These are phyloP conservation scores for Galagoides demidoff DNA, from an alignment of 2,797 vertebrate species.

Conservation along the genomic window DNA sequence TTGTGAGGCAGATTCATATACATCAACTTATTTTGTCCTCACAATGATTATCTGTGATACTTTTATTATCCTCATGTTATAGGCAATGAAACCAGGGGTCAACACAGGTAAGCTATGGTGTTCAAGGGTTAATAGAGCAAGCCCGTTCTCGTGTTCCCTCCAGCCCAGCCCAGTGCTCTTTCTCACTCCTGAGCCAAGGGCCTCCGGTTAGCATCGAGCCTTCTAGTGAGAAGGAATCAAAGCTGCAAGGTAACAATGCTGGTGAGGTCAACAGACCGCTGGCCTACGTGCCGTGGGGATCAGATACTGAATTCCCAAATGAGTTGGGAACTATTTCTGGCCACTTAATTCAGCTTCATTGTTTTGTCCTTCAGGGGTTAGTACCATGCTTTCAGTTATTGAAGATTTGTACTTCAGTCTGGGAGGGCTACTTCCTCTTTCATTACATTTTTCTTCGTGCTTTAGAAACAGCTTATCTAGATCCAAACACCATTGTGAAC, in stretches of 20 bases:
- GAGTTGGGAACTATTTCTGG: not conserved
- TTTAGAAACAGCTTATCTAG: not conserved
- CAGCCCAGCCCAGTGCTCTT: not conserved
- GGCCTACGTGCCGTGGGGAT: not conserved
- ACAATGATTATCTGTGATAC: not conserved
- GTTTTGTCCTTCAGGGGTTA: not conserved
- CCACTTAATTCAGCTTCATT: not conserved
- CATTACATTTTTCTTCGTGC: not conserved
- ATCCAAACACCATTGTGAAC: conserved; percentile 9
- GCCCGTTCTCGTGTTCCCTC: not conserved
- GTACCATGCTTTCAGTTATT: not conserved
- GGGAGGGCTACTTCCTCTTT: not conserved
- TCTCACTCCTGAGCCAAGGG: not conserved
- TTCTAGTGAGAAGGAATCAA: not conserved
- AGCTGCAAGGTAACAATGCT: not conserved
- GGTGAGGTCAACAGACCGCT: not conserved
- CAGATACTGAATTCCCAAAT: not conserved
- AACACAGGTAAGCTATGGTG: not conserved
- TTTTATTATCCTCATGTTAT: not conserved
- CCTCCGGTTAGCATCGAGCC: not conserved
- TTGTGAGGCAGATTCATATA: not conserved
- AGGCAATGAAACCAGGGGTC: not conserved
- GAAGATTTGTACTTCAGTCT: not conserved
- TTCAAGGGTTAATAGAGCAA: not conserved
- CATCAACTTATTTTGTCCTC: not conserved